A percentile compares a stretch with the other conserved stretches of the same genome.
Conservation (phyloP, 2,113 vertebrate species). For the Corydoras sp. region DNA sequence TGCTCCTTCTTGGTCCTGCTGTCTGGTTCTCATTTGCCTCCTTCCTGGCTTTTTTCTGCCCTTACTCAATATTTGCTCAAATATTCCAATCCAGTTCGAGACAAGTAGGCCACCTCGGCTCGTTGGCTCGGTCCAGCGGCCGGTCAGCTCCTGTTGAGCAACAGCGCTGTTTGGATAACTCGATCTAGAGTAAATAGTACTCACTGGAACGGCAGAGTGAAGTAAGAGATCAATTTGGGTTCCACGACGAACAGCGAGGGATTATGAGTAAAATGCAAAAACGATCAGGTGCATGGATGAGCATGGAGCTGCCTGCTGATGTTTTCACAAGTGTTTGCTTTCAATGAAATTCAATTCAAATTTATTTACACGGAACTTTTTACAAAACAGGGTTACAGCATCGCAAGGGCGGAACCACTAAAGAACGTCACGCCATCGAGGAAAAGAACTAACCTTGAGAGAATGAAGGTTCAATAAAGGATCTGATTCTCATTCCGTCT, state of each 20-base stretch:
- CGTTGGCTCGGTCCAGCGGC: not conserved
- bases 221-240: too few species aligned
- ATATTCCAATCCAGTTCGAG: not conserved
- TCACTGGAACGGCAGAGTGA: not conserved
- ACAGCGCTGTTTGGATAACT: conserved; percentile 12
- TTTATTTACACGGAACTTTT: too few species aligned
- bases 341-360: too few species aligned
- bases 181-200: conserved; percentile 6
- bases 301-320: too few species aligned
- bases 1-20: not conserved
- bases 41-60: not conserved
- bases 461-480: too few species aligned
- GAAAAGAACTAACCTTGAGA: too few species aligned
- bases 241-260: not conserved
- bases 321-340: too few species aligned
- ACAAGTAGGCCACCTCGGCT: conserved; percentile 1
- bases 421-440: too few species aligned
- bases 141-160: conserved; percentile 9
- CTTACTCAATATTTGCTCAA: conserved; percentile 18
- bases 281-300: too few species aligned
- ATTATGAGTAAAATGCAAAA: not conserved
- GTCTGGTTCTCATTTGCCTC: conserved; percentile 1
- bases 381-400: too few species aligned
- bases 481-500: too few species aligned
- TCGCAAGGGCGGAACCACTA: too few species aligned